Percentiles rank a stretch among this genome's conserved stretches.
These are phyloP conservation scores for Sesia apiformis DNA, from an alignment of 2,888 invertebrate genomes.

Conservation along the genomic window DNA sequence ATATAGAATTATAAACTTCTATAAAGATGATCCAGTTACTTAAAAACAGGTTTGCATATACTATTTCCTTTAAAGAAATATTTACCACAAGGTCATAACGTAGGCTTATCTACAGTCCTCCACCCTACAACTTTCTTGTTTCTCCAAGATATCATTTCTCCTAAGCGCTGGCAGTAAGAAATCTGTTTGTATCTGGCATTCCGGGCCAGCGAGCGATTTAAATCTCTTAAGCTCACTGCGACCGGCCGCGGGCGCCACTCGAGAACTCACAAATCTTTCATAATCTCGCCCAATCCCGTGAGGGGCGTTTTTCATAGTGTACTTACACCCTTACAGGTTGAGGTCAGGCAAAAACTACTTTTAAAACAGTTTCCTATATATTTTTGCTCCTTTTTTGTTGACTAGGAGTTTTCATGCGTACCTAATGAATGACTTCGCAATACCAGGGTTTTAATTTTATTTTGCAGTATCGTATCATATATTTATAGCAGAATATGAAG, in stretches of 20 bases:
- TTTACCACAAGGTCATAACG: background rate
- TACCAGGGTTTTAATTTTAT: constrained; percentile 46
- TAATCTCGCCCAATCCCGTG: constrained; percentile 63
- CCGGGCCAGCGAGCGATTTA: constrained; percentile 69
- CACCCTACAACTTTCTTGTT: background rate
- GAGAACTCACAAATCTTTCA: constrained; percentile 73
- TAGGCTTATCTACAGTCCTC: background rate
- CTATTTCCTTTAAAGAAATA: too few species aligned
- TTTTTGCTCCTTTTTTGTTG: background rate
- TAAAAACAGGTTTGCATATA: too few species aligned
- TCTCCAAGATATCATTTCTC: constrained; percentile 32
- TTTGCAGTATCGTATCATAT: constrained; percentile 50
- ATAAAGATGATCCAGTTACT: too few species aligned
- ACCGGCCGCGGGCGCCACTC: constrained; percentile 58
- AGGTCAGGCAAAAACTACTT: constrained; percentile 23
- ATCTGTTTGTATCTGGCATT: constrained; percentile 71
- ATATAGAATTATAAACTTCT: too few species aligned
- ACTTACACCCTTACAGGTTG: constrained; percentile 28
- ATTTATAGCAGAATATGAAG: constrained; percentile 47
- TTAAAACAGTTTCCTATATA: constrained; percentile 8
- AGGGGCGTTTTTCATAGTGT: constrained; percentile 66
- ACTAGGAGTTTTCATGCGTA: constrained; percentile 17
- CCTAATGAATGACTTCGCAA: background rate
- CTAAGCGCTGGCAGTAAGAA: constrained; percentile 48
- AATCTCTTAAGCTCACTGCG: constrained; percentile 69